These are phyloP conservation scores for Brevipalpus yothersi DNA, from an alignment of 1,140 invertebrate species.

Conservation along the genomic window DNA sequence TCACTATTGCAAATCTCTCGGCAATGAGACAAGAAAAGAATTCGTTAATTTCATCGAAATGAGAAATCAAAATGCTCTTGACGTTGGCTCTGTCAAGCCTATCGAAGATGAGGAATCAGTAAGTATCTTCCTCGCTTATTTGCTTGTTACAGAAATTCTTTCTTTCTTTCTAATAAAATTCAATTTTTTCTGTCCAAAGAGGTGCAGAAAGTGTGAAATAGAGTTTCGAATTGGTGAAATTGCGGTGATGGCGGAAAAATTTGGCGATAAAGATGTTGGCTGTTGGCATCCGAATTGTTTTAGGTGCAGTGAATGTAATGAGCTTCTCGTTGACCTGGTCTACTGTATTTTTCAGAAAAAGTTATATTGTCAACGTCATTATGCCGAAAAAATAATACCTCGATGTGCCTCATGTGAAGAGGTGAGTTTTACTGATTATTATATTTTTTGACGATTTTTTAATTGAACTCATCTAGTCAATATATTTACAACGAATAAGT, in stretches of 20 bases:
- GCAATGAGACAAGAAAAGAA: constrained; percentile 37
- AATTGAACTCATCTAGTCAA: too few species aligned
- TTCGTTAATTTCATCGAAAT: constrained; percentile 73
- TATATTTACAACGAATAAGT: too few species aligned
- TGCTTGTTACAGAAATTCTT: too few species aligned
- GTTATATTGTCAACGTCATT: constrained; percentile 75
- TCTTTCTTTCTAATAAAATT: not conserved
- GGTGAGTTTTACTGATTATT: constrained; percentile 31
- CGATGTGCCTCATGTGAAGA: constrained; percentile 80
- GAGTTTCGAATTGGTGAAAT: constrained; percentile 33
- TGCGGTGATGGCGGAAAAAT: constrained; percentile 41
- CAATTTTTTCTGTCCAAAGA: constrained; percentile 19
- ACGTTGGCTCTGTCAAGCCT: constrained; percentile 53
- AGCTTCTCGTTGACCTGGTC: constrained; percentile 68
- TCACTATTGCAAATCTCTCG: constrained; percentile 63
- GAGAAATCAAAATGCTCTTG: constrained; percentile 75
- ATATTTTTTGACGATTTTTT: too few species aligned
- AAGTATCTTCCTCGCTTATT: constrained; percentile 21
- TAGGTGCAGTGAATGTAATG: constrained; percentile 50
- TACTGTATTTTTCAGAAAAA: constrained; percentile 58
- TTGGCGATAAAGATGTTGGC: constrained; percentile 29
- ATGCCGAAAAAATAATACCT: constrained; percentile 71
- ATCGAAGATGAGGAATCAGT: constrained; percentile 23
- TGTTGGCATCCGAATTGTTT: constrained; percentile 68
- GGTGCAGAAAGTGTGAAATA: constrained; percentile 37